Evolutionary conservation across 2,888 invertebrate genomes (phyloP), one percentile per base, ranked within the genome.

Genomic region (Diadegma fenestrale): DNA sequence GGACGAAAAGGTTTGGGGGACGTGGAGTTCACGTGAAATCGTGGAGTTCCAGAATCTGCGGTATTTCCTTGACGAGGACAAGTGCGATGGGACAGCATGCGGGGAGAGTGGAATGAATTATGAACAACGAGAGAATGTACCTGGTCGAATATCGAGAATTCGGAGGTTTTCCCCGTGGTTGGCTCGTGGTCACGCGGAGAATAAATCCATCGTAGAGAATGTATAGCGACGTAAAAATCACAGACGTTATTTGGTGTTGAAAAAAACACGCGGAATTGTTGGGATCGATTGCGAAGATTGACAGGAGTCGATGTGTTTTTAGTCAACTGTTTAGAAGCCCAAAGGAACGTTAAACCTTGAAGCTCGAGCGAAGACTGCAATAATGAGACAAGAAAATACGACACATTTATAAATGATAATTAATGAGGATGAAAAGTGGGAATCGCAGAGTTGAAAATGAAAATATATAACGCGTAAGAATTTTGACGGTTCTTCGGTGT

Each of bases 171-270:
- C 66, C 86, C 86, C 88, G n/a, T n/a, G 69, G 86, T 43, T 77
- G 87, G 79, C 86, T 87, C 86, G 77, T 51, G 87, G 90, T 91
- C 91, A 90, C 89, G 89, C 90, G 85, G 77, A 80, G 80, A 54
- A 80, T 84, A 88, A 82, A 88, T 89, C 89, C 92, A 91, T 91
- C 81, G 89, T 82, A 80, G 87, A 77, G 12, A 26, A 14, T 58
- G 12, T 17, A 37, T 10, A 30, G 48, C 30, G 17, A 22, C 69
- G 48, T 22, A 54, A 1, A n/a, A 45, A 45, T 33, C 45, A 26
- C 51, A 30, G n/a, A 30, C 30, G 37, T 72, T 37, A 54, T 37
- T 43, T 37, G 6, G 54, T 37, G 72, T 58, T 30, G 22, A 17
- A n/a, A 33, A 19, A 66, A 77, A 75, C 45, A 75, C 45, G 14